Evolutionary conservation across 2,888 invertebrate genomes (phyloP), one percentile per base, ranked within the genome.

Genomic region (Callyntrura guangdongensis): DNA sequence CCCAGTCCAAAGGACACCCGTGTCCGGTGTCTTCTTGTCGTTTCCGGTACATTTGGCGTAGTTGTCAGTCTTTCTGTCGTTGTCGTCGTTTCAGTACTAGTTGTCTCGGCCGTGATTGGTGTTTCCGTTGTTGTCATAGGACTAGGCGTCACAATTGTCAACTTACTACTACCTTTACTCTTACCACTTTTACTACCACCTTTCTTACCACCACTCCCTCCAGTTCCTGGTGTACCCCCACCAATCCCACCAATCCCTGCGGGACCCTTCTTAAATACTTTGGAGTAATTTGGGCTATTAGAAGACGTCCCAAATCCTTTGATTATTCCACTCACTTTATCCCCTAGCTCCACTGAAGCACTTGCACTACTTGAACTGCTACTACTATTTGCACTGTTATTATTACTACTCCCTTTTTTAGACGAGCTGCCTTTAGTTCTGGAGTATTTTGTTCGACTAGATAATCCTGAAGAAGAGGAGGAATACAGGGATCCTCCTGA

Each of bases 361-460:
- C 89, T 91, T 5, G 87, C 74, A 87, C 84, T 87, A n/a, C 64
- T 56, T n/a, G 79, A 79, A 82, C 69, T 81, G 56, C 67, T 84
- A 36, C 61, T 83, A n/a, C 72, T 72, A 67, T 61, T 91, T 49
- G 72, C 81, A 59, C 61, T 86, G 59, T 12, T 59, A 12, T 12
- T 59, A 12, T 17, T 56, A 64, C 47, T 53, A 56, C 25, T 59
- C 59, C 17, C 6, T 84, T 83, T 81, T 53, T 74, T 84, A 27
- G 64, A 64, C 49, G 61, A 45, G 25, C 36, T 64, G 17, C 89
- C 77, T 72, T 90, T 90, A 86, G 87, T 87, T 87, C 91, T 91
- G n/a, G 87, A 91, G 20, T 72, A 74, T 59, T 91, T 91, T 64
- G 53, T 27, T 20, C 91, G 91, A 91, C 87, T 91, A 87, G 91